A percentile compares a stretch with the other conserved stretches of the same genome.
These are phyloP conservation scores for Dendrolimus pini DNA, from an alignment of 2,888 invertebrate species.

Conservation along the genomic window DNA sequence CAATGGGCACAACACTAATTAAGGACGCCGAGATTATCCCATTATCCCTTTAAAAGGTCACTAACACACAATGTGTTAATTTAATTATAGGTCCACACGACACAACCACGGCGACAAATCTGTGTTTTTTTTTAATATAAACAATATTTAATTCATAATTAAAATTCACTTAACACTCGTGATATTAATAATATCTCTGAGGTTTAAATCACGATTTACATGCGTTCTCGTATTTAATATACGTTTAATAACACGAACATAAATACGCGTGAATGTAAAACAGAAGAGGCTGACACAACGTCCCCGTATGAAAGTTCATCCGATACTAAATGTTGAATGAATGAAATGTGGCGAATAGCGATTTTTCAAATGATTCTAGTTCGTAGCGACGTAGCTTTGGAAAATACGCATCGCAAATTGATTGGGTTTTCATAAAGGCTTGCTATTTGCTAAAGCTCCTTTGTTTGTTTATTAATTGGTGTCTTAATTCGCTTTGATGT, in stretches of 20 bases:
- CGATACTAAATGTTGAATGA: constrained; percentile 39
- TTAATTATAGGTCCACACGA: constrained; percentile 35
- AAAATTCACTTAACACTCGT: no score
- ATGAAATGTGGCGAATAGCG: constrained; percentile 11
- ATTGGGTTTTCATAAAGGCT: constrained; percentile 34
- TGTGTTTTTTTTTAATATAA: not conserved
- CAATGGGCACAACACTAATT: constrained; percentile 33
- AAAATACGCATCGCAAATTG: constrained; percentile 28
- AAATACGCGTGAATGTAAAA: constrained; percentile 36
- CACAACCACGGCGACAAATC: not conserved
- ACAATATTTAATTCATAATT: not conserved
- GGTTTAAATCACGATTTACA: not conserved
- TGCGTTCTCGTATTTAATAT: constrained; percentile 20
- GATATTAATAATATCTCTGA: not conserved
- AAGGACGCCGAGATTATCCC: constrained; percentile 39
- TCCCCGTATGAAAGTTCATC: constrained; percentile 28
- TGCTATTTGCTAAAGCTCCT: constrained; percentile 7
- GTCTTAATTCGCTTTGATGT: not conserved
- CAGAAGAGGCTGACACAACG: constrained; percentile 24
- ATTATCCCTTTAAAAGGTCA: constrained; percentile 38
- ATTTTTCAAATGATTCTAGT: not conserved
- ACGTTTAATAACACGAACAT: constrained; percentile 49
- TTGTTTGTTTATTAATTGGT: not conserved
- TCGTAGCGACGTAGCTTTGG: constrained; percentile 35
- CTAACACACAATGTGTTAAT: constrained; percentile 42